These are phyloP conservation scores for Brachyptera risi DNA, from an alignment of 2,888 invertebrate species.

Conservation along the genomic window DNA sequence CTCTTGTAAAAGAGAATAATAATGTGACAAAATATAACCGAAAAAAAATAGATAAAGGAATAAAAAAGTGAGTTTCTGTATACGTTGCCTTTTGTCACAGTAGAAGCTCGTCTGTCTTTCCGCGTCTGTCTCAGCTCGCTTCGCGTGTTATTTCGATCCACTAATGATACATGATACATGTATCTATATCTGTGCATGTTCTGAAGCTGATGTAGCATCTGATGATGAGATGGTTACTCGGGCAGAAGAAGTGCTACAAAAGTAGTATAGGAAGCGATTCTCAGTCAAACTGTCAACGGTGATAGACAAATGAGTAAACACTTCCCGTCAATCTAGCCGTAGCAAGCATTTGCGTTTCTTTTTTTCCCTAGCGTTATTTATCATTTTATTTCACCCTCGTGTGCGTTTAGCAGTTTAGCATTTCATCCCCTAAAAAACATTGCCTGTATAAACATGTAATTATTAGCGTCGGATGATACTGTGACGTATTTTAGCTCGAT, in stretches of 20 bases:
- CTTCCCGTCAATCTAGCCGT: slow-evolving; percentile 26
- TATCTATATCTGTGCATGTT: too few relatives aligned
- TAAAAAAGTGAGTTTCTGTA: too few relatives aligned
- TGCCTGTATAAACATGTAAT: slow-evolving; percentile 10
- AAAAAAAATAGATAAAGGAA: too few relatives aligned
- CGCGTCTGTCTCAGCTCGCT: too few relatives aligned
- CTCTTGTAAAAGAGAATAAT: too few relatives aligned
- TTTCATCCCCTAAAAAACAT: neutral
- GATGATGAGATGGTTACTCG: slow-evolving; percentile 9
- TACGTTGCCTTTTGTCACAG: too few relatives aligned
- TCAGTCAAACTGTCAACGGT: slow-evolving; percentile 27
- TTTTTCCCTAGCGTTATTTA: slow-evolving; percentile 14
- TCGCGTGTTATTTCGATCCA: too few relatives aligned
- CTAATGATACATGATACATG: too few relatives aligned
- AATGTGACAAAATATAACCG: too few relatives aligned
- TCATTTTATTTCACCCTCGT: slow-evolving; percentile 21
- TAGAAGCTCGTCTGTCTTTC: too few relatives aligned
- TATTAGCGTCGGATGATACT: too few relatives aligned
- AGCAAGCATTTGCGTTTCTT: neutral
- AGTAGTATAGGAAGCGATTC: slow-evolving; percentile 27
- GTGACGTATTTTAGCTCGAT: too few relatives aligned
- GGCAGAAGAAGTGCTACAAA: slow-evolving; percentile 15
- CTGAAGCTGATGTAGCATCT: slow-evolving; percentile 17
- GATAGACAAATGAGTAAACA: slow-evolving; percentile 28
- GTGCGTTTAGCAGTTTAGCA: slow-evolving; percentile 15